These are phyloP conservation scores for Scomber japonicus DNA, from an alignment of 2,113 vertebrate genomes.

Conservation along the genomic window DNA sequence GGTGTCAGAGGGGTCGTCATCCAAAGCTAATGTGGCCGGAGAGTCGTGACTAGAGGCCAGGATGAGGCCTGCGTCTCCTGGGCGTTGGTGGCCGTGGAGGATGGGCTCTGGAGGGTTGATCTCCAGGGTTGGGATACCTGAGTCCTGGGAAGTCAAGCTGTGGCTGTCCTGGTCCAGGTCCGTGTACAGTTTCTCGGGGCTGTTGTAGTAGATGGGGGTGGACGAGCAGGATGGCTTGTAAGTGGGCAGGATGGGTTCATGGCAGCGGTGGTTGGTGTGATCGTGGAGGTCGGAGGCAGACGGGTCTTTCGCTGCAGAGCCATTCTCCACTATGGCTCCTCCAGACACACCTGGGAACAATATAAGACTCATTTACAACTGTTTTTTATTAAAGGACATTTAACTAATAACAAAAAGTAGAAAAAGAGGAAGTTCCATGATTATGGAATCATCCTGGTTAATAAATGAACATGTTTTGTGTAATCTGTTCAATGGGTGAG, in stretches of 20 bases:
- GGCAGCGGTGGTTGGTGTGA: slow-evolving; percentile 59
- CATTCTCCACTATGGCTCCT: slow-evolving; percentile 70
- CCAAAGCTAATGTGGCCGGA: slow-evolving; percentile 71
- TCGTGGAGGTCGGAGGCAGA: slow-evolving; percentile 46
- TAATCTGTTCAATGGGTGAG: too few relatives aligned
- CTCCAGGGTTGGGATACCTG: slow-evolving; percentile 94
- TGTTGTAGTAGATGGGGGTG: slow-evolving; percentile 64
- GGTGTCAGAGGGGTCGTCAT: slow-evolving; percentile 76
- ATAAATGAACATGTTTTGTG: too few relatives aligned
- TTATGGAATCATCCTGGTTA: too few relatives aligned
- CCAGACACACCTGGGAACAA: slow-evolving; percentile 73
- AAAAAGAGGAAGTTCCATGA: too few relatives aligned
- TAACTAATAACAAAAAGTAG: too few relatives aligned
- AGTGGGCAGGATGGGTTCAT: slow-evolving; percentile 61
- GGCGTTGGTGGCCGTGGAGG: slow-evolving; percentile 73
- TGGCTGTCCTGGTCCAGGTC: slow-evolving; percentile 82
- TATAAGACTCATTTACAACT: neutral
- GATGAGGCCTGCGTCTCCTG: slow-evolving; percentile 55
- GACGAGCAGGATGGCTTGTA: slow-evolving; percentile 69
- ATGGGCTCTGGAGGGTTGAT: slow-evolving; percentile 90
- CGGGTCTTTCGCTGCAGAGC: slow-evolving; percentile 39
- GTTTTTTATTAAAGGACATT: too few relatives aligned
- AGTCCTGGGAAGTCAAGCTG: slow-evolving; percentile 92
- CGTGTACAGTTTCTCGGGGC: slow-evolving; percentile 53
- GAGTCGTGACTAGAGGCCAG: slow-evolving; percentile 44